phyloP scores from a whole-genome alignment of 2,888 invertebrate species.

The Anticlea derivata region DNA sequence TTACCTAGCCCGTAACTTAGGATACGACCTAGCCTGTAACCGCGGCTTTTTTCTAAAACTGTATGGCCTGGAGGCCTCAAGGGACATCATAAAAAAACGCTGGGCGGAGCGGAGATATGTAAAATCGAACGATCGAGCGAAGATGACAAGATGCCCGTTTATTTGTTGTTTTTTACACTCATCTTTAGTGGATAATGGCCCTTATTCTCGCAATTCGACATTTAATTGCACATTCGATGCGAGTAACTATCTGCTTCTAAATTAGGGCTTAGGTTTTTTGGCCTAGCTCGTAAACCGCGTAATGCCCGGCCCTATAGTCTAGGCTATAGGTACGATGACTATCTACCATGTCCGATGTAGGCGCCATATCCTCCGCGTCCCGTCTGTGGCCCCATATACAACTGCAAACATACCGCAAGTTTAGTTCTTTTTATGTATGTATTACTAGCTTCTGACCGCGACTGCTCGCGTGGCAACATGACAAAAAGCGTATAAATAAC shows the following conservation, averaged over 20 bases:
- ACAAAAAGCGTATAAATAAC: too few species aligned
- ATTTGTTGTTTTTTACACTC: too few species aligned
- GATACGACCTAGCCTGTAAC: not conserved
- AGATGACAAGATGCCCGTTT: too few species aligned
- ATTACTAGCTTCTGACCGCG: not conserved
- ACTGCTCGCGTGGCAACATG: too few species aligned
- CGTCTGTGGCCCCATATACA: constrained; percentile 19
- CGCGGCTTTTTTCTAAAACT: not conserved
- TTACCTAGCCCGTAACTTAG: not conserved
- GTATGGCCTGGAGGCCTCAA: not conserved
- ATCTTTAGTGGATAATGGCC: too few species aligned
- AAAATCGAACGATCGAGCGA: too few species aligned
- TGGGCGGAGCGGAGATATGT: too few species aligned
- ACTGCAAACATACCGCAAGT: constrained; percentile 28
- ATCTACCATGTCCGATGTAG: constrained; percentile 28
- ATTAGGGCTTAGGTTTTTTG: not conserved
- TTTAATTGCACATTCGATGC: not conserved
- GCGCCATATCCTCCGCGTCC: constrained; percentile 13
- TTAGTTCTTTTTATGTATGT: constrained; percentile 13
- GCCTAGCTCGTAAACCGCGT: not conserved
- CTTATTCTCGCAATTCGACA: too few species aligned
- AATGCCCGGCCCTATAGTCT: not conserved
- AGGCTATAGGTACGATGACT: constrained; percentile 2
- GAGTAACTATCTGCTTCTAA: too few species aligned
- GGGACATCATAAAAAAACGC: too few species aligned